Conservation (phyloP, 2,797 vertebrate species). For the Geotrypetes seraphini region DNA sequence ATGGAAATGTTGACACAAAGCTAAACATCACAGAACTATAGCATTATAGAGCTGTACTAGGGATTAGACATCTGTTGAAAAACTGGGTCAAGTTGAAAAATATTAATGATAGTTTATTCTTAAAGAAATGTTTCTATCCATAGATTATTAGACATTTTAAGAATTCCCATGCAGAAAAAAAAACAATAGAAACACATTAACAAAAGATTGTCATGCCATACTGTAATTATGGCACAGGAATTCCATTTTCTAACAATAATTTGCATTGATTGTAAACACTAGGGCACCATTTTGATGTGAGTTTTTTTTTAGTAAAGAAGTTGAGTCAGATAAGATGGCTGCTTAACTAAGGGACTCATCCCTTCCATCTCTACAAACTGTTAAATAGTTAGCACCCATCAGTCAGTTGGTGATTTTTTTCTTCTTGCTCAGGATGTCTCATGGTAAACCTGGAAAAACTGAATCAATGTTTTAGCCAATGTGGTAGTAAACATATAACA, state of each 20-base stretch:
- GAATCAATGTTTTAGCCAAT: no score
- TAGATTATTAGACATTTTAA: constrained; percentile 23
- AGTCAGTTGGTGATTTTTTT: no score
- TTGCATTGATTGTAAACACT: constrained; percentile 26
- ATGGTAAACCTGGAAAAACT: no score
- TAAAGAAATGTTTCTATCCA: constrained; percentile 18
- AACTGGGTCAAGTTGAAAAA: constrained; percentile 17
- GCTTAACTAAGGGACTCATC: no score
- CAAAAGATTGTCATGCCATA: constrained; percentile 15
- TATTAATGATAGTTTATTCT: constrained; percentile 12
- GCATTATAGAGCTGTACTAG: constrained; percentile 1
- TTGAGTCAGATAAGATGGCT: constrained; percentile 37
- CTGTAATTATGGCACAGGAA: constrained; percentile 29
- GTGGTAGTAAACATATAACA: no score
- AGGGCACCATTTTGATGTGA: constrained; percentile 4
- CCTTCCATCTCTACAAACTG: no score
- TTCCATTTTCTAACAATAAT: constrained; percentile 24
- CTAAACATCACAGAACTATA: no score
- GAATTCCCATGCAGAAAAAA: constrained; percentile 22
- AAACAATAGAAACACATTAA: constrained; percentile 12
- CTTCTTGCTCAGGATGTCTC: no score
- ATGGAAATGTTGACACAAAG: neutral
- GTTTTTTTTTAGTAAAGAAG: constrained; percentile 22
- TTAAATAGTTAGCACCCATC: no score
- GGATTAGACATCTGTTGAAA: constrained; percentile 20